Base-by-base conservation (phyloP, 2,113 vertebrate species). In the Parus major region DNA sequence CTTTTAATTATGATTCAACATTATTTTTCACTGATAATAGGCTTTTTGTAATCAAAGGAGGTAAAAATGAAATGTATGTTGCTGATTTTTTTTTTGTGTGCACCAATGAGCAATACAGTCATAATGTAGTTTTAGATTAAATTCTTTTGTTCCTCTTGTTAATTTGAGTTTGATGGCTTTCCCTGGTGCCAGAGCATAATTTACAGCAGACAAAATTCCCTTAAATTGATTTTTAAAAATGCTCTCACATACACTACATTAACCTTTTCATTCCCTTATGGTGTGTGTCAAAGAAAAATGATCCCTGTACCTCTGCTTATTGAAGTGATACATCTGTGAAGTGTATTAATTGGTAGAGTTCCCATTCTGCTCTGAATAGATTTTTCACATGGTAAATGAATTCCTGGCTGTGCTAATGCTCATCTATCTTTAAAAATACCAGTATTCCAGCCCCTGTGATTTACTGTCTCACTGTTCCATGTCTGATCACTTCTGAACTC, bases 211-310 rank as follows among this genome's bases (percentile, higher is more conserved):
- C 66, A 96, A 96, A 93, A 88, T 68, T 82, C 31, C 56, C 79
- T 95, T 96, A 91, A 86, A 93, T 88, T 93, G 80, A 80, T 91
- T 87, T 95, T 97, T 88, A 87, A 92, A 95, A 86, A 71, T 71
- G 56, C 49, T 49, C 44, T 80, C 69, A 52, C 63, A 93, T 82
- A 73, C 71, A 76, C 36, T 69, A 46, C 81, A 81, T 92, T 92
- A 87, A 93, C 94, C 82, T 69, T 84, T 96, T 86, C 79, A 89
- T 63, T 92, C 92, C 57, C 90, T 82, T 92, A 83, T 65, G 89
- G 50, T 60, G 6, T 33, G 15, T 78, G 84, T 83, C 69, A 90
- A 82, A 91, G 75, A 88, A 94, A 96, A 93, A 86, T n/a, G 47
- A 91, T 90, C 33, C 42, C 73, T 91, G 36, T 57, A 87, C 82